Evolutionary conservation across 2,113 vertebrate genomes (phyloP).

Genomic region (western clawed frog (Xenopus tropicalis)): UCB_Xtro_10.0 CM004450.2:133282001-133282500

Average conservation of each 20-base stretch:
- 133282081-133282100: not conserved
- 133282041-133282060: not conserved
- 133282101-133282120: not conserved
- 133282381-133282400: not conserved
- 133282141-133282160: not conserved
- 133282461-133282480: no score
- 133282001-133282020: no score
- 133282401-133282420: no score
- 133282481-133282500: no score
- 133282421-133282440: no score
- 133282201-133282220: not conserved
- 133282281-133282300: not conserved
- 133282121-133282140: not conserved
- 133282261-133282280: not conserved
- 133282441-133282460: no score
- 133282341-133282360: no score
- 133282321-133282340: not conserved
- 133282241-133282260: not conserved
- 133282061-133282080: not conserved
- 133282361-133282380: no score
- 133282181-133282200: not conserved
- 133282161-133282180: not conserved
- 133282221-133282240: not conserved
- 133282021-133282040: no score
- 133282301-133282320: not conserved